Percentiles rank a stretch among this genome's conserved stretches.
phyloP scores from a whole-genome alignment of 2,888 invertebrate genomes.

The Euplagia quadripunctaria region DNA sequence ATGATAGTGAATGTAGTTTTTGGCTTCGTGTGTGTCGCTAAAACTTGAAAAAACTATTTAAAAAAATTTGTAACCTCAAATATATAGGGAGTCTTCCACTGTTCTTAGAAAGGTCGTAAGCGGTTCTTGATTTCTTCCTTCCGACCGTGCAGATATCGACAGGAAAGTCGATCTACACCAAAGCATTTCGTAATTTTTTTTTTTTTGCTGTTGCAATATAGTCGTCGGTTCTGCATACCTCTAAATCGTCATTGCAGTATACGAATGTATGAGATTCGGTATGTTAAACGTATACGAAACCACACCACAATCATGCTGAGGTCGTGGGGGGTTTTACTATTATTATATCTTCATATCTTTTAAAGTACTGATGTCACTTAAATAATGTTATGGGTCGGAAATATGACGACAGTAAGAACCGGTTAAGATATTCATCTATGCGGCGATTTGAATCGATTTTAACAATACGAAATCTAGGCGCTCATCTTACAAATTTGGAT shows the following conservation, averaged over 20 bases:
- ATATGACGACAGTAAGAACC: neutral
- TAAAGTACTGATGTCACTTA: neutral
- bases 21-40: neutral
- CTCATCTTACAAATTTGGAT: constrained; percentile 26
- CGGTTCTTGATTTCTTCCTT: too few species aligned
- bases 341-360: neutral
- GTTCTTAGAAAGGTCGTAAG: too few species aligned
- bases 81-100: too few species aligned
- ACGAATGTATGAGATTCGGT: too few species aligned
- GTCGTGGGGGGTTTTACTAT: neutral
- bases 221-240: too few species aligned
- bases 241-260: too few species aligned
- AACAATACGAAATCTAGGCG: neutral
- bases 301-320: neutral
- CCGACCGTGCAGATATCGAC: too few species aligned
- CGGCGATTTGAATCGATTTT: neutral
- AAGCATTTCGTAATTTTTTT: too few species aligned
- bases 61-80: too few species aligned
- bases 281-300: too few species aligned
- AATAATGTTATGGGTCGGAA: neutral
- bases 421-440: neutral
- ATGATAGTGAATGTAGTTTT: neutral
- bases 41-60: neutral
- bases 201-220: too few species aligned
- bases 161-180: too few species aligned